A percentile compares a stretch with the other conserved stretches of the same genome.
Evolutionary conservation across 2,113 vertebrate species (phyloP).

Genomic region (Oophaga pumilio): DNA sequence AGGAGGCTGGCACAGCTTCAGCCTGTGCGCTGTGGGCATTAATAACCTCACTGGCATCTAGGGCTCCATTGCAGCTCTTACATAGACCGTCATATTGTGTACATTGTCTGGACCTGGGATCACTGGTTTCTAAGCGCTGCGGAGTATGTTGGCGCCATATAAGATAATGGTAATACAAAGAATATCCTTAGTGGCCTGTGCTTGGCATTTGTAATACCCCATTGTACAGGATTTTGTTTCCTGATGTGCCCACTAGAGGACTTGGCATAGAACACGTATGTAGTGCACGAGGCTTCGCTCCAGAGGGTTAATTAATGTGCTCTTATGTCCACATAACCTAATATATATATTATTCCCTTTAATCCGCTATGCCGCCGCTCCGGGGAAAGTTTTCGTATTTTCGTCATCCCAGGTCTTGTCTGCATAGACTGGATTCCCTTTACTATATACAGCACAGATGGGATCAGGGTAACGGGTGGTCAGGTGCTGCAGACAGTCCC

Average conservation of each 20-base stretch:
- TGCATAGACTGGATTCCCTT: neutral
- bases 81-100: neutral
- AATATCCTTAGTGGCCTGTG: slow-evolving; percentile 58
- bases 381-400: neutral
- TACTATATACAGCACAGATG: neutral
- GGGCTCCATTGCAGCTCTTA: neutral
- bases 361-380: neutral
- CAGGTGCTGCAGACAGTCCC: neutral
- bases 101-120: neutral
- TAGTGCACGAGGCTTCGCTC: slow-evolving; percentile 53
- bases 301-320: slow-evolving; percentile 60
- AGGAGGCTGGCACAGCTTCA: neutral
- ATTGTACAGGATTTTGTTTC: slow-evolving; percentile 71
- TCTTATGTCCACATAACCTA: neutral
- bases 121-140: too few relatives aligned
- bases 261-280: slow-evolving; percentile 35
- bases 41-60: neutral
- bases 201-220: slow-evolving; percentile 74
- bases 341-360: slow-evolving; percentile 15
- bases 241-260: slow-evolving; percentile 75
- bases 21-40: neutral
- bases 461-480: neutral
- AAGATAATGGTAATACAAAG: neutral
- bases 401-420: neutral
- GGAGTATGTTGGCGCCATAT: neutral